These are phyloP conservation scores for Uropetala carovei DNA, from an alignment of 2,888 invertebrate genomes.

Conservation along the genomic window DNA sequence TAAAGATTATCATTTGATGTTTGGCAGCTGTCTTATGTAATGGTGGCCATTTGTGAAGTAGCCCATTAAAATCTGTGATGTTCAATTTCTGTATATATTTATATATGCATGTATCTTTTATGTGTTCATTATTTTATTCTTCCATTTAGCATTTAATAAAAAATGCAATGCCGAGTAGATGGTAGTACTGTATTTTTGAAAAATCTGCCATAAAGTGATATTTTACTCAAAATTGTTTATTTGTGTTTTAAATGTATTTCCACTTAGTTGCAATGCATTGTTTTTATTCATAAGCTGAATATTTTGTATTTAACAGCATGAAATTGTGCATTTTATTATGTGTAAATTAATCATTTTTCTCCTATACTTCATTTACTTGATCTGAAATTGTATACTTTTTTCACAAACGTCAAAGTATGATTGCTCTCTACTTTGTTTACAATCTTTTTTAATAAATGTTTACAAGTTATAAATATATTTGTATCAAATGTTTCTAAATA, in stretches of 20 bases:
- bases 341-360: constrained; percentile 26
- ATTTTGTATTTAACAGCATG: constrained; percentile 27
- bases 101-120: constrained; percentile 38
- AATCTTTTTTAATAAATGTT: neutral
- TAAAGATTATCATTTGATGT: constrained; percentile 37
- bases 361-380: neutral
- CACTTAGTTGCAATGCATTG: constrained; percentile 18
- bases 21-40: constrained; percentile 45
- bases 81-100: constrained; percentile 46
- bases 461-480: neutral
- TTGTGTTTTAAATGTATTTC: constrained; percentile 14
- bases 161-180: neutral
- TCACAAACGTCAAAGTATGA: neutral
- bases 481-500: neutral
- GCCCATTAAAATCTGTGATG: constrained; percentile 57
- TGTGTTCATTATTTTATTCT: constrained; percentile 12
- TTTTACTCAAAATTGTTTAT: constrained; percentile 37
- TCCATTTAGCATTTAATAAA: constrained; percentile 9
- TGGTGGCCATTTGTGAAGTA: constrained; percentile 53
- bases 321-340: constrained; percentile 38
- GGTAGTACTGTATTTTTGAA: neutral
- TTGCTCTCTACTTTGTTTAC: constrained; percentile 19
- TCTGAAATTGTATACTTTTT: neutral
- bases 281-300: neutral
- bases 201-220: constrained; percentile 2